Percentiles rank a stretch among this genome's conserved stretches.
phyloP scores from a whole-genome alignment of 2,797 vertebrate species.

The Emys orbicularis region DNA sequence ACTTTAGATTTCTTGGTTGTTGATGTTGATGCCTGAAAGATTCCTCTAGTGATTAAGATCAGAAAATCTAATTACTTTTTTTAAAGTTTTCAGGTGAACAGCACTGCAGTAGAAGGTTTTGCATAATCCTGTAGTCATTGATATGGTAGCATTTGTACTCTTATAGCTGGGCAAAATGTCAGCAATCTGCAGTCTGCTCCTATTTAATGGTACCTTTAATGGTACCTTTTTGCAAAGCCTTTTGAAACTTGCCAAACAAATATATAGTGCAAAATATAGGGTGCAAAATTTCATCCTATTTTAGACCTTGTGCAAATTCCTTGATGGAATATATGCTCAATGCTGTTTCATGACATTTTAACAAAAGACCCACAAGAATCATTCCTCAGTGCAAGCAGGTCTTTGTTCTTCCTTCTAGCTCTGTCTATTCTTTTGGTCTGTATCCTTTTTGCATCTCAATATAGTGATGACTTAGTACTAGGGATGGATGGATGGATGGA shows the following conservation, averaged over 20 bases:
- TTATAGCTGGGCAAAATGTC: neutral
- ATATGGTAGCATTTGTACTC: neutral
- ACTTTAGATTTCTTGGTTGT: neutral
- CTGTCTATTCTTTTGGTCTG: neutral
- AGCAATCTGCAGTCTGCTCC: neutral
- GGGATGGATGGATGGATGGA: neutral
- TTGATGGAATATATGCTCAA: neutral
- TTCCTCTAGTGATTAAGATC: accelerated
- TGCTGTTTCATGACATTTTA: slow-evolving; percentile 6
- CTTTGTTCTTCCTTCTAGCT: neutral
- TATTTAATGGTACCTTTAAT: neutral
- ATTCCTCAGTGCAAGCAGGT: neutral
- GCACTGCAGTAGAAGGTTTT: neutral
- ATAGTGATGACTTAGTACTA: neutral
- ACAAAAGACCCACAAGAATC: neutral
- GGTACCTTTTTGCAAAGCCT: neutral
- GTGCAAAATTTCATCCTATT: neutral
- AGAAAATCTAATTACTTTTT: neutral
- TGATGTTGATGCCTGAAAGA: neutral
- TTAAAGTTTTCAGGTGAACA: neutral
- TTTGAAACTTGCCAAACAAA: neutral
- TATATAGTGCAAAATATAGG: no score
- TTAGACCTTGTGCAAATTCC: neutral
- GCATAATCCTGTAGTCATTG: neutral
- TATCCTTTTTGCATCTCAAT: neutral